phyloP scores from a whole-genome alignment of 2,888 invertebrate genomes.

The Cephus sareptanus region DNA sequence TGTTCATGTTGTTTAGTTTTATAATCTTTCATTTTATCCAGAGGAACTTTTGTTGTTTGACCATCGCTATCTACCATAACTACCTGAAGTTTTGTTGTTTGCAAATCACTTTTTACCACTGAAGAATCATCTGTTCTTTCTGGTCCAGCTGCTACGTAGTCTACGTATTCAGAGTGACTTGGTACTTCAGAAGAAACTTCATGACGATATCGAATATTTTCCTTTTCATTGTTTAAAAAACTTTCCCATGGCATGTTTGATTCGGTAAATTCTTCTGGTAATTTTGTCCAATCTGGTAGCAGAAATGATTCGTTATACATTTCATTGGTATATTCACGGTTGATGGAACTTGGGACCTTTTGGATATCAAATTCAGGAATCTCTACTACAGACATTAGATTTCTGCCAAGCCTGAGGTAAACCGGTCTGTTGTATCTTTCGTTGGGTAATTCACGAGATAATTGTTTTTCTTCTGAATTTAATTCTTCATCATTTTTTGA shows the following conservation, averaged over 20 bases:
- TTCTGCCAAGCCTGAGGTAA: slow-evolving; percentile 24
- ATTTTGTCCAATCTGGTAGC: not conserved
- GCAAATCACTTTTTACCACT: not conserved
- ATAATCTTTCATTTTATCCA: not conserved
- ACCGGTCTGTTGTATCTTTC: slow-evolving; percentile 5
- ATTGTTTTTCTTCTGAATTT: not conserved
- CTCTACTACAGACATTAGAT: slow-evolving; percentile 20
- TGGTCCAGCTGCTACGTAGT: not conserved
- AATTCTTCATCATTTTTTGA: not conserved
- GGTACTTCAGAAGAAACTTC: not conserved
- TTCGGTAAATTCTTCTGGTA: not conserved
- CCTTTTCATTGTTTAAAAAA: not conserved
- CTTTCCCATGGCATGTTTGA: not conserved
- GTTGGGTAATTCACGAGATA: not conserved
- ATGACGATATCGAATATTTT: not conserved
- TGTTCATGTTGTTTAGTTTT: not conserved
- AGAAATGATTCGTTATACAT: not conserved
- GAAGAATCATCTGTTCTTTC: not conserved
- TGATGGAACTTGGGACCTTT: not conserved
- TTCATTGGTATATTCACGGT: not conserved
- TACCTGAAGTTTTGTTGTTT: slow-evolving; percentile 14
- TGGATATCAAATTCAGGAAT: not conserved
- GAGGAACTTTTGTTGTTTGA: not conserved
- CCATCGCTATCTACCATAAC: not conserved
- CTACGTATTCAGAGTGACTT: not conserved